Evolutionary conservation across 2,888 invertebrate genomes (phyloP), one percentile per base, ranked within the genome.

Genomic region (Lasioglossum malachurum): DNA sequence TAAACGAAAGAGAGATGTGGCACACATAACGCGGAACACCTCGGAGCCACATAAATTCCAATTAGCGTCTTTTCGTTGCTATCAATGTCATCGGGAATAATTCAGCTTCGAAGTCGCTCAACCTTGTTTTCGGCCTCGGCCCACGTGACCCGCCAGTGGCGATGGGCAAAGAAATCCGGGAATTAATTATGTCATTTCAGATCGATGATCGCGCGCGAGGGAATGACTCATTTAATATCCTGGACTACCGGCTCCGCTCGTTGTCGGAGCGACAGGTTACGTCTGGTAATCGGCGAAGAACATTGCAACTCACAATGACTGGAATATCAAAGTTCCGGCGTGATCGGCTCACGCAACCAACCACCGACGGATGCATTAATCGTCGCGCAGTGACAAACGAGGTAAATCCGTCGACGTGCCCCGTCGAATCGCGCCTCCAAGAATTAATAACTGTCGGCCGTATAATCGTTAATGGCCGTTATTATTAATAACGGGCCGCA

Each of bases 371-470:
- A 83, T 72, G 84, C 82, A 89, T 90, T 80, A 89, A 90, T 86
- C 89, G 89, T 83, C 73, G 27, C 27, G n/a, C 80, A 67, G 75
- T 86, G 86, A 86, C 86, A 90, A 91, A 90, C 82, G 91, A 88
- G 86, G 82, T 80, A 74, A 82, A 82, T 78, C 64, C 83, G 84
- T 82, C 77, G 89, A 84, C 82, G 72, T 49, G 73, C 75, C 74
- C 78, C 85, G 80, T 81, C 88, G 82, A 83, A 88, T 88, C 85
- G 85, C 46, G 67, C 77, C 74, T 76, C 78, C 72, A 80, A 82
- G 81, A 84, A 89, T 91, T 88, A 91, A 88, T 89, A 90, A 87
- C 77, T 80, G 80, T 86, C 84, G 78, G 0, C n/a, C 72, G 67
- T 49, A 75, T 72, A 84, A 88, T 87, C 83, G 78, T 88, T 87